Evolutionary conservation across 1,140 invertebrate genomes (phyloP).

Genomic region (Proctacanthus coquilletti): DNA sequence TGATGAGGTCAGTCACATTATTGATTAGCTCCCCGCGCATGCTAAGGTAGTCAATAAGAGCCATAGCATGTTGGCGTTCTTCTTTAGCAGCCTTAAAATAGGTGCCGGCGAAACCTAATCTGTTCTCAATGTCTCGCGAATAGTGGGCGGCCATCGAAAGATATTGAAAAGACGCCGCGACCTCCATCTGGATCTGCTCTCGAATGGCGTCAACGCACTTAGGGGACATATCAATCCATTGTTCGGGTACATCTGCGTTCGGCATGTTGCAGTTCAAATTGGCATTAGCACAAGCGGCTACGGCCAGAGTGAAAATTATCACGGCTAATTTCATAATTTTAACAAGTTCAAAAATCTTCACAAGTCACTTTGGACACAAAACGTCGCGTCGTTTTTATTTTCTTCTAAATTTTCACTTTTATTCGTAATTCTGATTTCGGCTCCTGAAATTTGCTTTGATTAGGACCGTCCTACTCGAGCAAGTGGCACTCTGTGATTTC

Average conservation of each 20-base stretch:
- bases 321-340: too few species aligned
- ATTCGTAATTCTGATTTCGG: too few species aligned
- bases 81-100: conserved; percentile 69
- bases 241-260: conserved; percentile 33
- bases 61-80: conserved; percentile 73
- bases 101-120: conserved; percentile 71
- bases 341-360: too few species aligned
- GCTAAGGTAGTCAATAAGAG: conserved; percentile 71
- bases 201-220: conserved; percentile 41
- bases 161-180: conserved; percentile 58
- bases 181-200: conserved; percentile 52
- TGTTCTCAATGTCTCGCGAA: conserved; percentile 51
- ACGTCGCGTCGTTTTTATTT: too few species aligned
- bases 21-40: conserved; percentile 60
- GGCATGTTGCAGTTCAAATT: too few species aligned
- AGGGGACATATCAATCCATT: conserved; percentile 45
- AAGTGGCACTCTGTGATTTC: too few species aligned
- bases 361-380: too few species aligned
- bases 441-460: too few species aligned
- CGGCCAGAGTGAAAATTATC: too few species aligned
- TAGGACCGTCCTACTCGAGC: too few species aligned
- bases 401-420: too few species aligned
- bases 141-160: conserved; percentile 74
- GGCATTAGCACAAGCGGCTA: too few species aligned
- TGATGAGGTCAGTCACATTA: conserved; percentile 42